These are phyloP conservation scores for Craseonycteris thonglongyai DNA, from an alignment of 2,113 vertebrate genomes.

Conservation along the genomic window DNA sequence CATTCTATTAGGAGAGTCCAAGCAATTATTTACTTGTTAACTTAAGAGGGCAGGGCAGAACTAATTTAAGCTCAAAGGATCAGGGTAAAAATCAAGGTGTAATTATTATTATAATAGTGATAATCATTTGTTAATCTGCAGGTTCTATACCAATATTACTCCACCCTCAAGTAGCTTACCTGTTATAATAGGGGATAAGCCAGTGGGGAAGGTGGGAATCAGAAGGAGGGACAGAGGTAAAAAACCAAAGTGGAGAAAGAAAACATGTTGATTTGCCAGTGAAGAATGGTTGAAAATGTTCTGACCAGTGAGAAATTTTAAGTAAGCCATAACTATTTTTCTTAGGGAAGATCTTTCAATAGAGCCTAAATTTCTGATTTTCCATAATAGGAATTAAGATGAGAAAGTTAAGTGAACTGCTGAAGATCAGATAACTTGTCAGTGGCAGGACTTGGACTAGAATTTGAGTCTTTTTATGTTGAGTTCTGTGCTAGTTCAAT, in stretches of 20 bases:
- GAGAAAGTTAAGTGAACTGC: neutral
- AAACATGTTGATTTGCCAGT: neutral
- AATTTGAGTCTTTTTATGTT: neutral
- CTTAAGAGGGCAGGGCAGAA: conserved; percentile 6
- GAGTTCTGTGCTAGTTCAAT: neutral
- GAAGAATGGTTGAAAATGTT: neutral
- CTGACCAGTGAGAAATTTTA: neutral
- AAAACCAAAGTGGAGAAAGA: neutral
- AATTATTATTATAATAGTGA: conserved; percentile 44
- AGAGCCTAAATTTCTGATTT: neutral
- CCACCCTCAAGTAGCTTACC: conserved; percentile 43
- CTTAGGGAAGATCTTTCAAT: neutral
- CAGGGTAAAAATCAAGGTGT: conserved; percentile 45
- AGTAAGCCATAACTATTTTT: neutral
- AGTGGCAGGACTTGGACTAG: neutral
- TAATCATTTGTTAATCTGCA: conserved; percentile 51
- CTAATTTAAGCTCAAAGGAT: conserved; percentile 47
- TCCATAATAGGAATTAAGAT: neutral
- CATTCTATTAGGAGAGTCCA: conserved; percentile 12
- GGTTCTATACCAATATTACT: conserved; percentile 2
- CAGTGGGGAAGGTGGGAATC: neutral
- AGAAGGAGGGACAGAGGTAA: neutral
- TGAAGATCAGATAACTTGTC: neutral
- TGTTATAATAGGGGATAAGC: conserved; percentile 7
- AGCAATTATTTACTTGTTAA: conserved; percentile 52